These are phyloP conservation scores for Crioceris asparagi DNA, from an alignment of 2,888 invertebrate genomes.

Conservation along the genomic window DNA sequence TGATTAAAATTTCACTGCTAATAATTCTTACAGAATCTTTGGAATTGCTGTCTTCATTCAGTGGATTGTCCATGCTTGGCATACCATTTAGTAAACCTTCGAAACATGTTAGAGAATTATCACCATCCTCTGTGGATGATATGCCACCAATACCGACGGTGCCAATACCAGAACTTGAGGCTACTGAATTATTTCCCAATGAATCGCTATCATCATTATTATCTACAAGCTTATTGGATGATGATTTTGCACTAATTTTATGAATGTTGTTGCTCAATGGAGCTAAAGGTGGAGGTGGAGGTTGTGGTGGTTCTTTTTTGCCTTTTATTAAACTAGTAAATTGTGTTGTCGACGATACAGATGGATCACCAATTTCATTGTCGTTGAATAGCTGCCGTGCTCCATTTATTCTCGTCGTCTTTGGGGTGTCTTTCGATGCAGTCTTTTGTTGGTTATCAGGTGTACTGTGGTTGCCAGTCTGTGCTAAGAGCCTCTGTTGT, in stretches of 20 bases:
- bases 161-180: constrained; percentile 46
- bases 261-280: constrained; percentile 32
- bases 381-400: constrained; percentile 34
- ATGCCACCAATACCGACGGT: constrained; percentile 38
- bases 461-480: constrained; percentile 32
- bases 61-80: constrained; percentile 43
- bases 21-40: constrained; percentile 37
- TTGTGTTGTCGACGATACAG: constrained; percentile 34
- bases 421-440: constrained; percentile 30
- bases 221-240: constrained; percentile 22
- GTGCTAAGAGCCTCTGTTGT: constrained; percentile 49
- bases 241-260: too few species aligned
- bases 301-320: constrained; percentile 38
- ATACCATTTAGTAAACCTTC: constrained; percentile 52
- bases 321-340: constrained; percentile 30
- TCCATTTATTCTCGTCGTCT: constrained; percentile 34
- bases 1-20: constrained; percentile 33
- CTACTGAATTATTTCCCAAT: constrained; percentile 44
- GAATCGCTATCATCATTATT: constrained; percentile 41
- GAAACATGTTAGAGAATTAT: constrained; percentile 50
- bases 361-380: constrained; percentile 34
- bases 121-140: constrained; percentile 43
- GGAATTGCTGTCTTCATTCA: constrained; percentile 43
- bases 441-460: constrained; percentile 24
- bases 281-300: constrained; percentile 42